Conservation (phyloP, 2,797 vertebrate species). For the Sylvilagus floridanus region DNA sequence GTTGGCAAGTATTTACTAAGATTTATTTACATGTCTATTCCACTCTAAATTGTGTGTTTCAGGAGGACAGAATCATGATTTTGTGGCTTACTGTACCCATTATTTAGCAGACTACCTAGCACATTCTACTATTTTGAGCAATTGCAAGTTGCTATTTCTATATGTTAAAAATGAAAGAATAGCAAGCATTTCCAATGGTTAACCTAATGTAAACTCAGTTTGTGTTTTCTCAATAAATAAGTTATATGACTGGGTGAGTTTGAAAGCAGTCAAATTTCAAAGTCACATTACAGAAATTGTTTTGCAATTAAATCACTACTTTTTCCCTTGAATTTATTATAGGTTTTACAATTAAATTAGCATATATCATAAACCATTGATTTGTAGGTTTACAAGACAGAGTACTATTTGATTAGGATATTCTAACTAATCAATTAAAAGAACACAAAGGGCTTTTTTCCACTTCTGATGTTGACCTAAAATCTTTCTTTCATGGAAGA, state of each 20-base stretch:
- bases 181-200: background rate
- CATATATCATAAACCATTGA: background rate
- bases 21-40: background rate
- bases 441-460: background rate
- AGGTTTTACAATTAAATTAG: constrained; percentile 7
- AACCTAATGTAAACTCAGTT: constrained; percentile 2
- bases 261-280: constrained; percentile 14
- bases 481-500: background rate
- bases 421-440: background rate
- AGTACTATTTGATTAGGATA: background rate
- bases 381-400: background rate
- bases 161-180: background rate
- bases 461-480: background rate
- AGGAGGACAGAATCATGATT: background rate
- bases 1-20: background rate
- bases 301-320: background rate
- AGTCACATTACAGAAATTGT: background rate
- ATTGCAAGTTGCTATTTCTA: constrained; percentile 27
- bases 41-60: background rate
- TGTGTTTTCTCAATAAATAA: background rate
- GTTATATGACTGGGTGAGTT: background rate
- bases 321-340: background rate
- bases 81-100: background rate
- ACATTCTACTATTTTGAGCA: background rate
- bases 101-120: background rate